Percentiles rank a stretch among this genome's conserved stretches.
phyloP scores from a whole-genome alignment of 2,113 vertebrate genomes.

The Carettochelys insculpta region DNA sequence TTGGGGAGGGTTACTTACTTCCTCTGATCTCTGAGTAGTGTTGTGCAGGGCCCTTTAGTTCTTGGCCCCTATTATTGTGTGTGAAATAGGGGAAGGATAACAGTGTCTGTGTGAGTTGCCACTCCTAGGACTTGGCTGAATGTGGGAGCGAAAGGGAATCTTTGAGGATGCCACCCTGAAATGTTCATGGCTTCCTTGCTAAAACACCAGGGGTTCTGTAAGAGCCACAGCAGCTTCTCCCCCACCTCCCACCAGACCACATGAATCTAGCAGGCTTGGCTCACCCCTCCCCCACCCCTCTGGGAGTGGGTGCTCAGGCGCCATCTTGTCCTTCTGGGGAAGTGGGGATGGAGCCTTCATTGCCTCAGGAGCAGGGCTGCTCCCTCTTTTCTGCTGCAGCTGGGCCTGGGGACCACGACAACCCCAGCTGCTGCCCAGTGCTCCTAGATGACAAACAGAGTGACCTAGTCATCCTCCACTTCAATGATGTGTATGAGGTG shows the following conservation, averaged over 20 bases:
- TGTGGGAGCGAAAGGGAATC: neutral
- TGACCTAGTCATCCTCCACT: slow-evolving; percentile 41
- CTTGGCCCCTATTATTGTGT: no score
- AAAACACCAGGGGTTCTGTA: neutral
- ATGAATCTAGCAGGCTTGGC: neutral
- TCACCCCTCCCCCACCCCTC: neutral
- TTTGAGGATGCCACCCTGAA: neutral
- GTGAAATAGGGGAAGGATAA: neutral
- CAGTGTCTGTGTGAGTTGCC: neutral
- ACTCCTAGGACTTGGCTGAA: neutral
- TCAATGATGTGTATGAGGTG: slow-evolving; percentile 45
- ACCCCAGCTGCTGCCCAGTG: neutral
- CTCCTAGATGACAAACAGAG: neutral
- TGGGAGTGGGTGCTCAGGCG: neutral
- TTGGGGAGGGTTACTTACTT: neutral
- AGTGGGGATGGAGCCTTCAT: neutral
- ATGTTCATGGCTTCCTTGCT: neutral
- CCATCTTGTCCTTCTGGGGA: neutral
- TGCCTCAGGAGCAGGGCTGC: neutral
- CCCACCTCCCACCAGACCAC: neutral
- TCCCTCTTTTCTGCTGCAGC: neutral
- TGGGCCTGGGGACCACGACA: neutral
- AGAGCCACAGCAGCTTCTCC: neutral
- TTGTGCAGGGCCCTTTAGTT: neutral
- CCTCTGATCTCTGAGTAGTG: neutral